phyloP scores from a whole-genome alignment of 2,113 vertebrate species.

The Xiphophorus couchianus region DNA sequence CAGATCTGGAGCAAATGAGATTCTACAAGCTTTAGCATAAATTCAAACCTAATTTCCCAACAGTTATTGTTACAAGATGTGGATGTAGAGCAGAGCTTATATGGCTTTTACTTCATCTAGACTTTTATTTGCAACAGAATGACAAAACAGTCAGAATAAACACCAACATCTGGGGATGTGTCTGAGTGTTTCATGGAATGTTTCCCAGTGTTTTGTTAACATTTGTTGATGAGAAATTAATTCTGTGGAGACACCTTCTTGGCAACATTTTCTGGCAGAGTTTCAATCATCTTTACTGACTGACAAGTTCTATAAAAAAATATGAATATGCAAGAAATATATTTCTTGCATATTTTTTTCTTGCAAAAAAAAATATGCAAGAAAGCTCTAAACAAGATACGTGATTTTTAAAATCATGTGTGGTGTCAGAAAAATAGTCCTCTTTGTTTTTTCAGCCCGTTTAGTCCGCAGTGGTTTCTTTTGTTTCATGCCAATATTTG shows the following conservation, averaged over 20 bases:
- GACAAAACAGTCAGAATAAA: conserved; percentile 31
- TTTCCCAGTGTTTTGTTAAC: too few relatives aligned
- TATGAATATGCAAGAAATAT: too few relatives aligned
- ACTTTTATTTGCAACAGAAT: conserved; percentile 34
- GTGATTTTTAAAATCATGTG: not conserved
- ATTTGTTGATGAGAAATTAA: too few relatives aligned
- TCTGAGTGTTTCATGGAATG: not conserved
- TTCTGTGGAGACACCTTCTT: too few relatives aligned
- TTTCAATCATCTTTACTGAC: too few relatives aligned
- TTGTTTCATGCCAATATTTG: not conserved
- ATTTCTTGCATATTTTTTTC: too few relatives aligned
- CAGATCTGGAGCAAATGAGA: not conserved
- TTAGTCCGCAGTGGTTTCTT: not conserved
- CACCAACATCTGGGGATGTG: conserved; percentile 21
- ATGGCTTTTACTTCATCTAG: conserved; percentile 6
- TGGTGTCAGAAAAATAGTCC: not conserved
- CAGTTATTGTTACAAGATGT: not conserved
- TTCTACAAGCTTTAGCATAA: not conserved
- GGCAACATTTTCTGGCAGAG: too few relatives aligned
- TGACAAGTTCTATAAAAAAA: too few relatives aligned
- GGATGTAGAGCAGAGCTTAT: not conserved
- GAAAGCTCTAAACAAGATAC: not conserved
- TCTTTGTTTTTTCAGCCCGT: not conserved
- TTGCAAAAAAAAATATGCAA: too few relatives aligned
- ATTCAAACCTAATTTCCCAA: not conserved